A percentile compares a stretch with the other conserved stretches of the same genome.
Evolutionary conservation across 1,140 invertebrate genomes (phyloP).

Genomic region (Ladona fulva): DNA sequence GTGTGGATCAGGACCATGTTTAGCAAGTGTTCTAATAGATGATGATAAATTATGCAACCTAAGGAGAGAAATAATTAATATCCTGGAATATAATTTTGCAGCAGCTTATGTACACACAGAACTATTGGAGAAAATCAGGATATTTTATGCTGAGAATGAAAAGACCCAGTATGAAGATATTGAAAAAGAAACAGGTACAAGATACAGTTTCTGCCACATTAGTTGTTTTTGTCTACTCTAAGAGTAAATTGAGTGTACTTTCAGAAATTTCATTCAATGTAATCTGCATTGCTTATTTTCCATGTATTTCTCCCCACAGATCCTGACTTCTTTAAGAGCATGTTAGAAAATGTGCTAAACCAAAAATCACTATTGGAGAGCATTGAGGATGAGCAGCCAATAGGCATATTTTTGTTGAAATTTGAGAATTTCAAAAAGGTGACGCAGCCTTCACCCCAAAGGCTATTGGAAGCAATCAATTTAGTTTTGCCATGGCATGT

Average conservation of each 20-base stretch:
- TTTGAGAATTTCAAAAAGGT: conserved; percentile 58
- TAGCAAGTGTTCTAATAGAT: conserved; percentile 52
- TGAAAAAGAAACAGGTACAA: conserved; percentile 29
- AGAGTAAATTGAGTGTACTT: background rate
- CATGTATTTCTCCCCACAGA: conserved; percentile 30
- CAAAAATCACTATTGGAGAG: conserved; percentile 50
- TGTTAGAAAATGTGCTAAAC: conserved; percentile 48
- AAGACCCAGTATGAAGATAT: conserved; percentile 45
- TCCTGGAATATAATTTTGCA: conserved; percentile 49
- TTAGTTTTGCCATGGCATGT: conserved; percentile 41
- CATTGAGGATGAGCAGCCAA: conserved; percentile 47
- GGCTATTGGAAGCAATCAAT: conserved; percentile 53
- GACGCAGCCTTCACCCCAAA: conserved; percentile 54
- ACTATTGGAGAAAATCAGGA: conserved; percentile 53
- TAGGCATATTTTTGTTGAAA: conserved; percentile 60
- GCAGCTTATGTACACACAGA: conserved; percentile 50
- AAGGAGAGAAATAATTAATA: conserved; percentile 41
- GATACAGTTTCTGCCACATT: background rate
- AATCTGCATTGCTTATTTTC: background rate
- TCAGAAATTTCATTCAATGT: conserved; percentile 7
- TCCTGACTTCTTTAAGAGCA: conserved; percentile 44
- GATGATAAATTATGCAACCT: conserved; percentile 48
- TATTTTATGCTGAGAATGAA: conserved; percentile 61
- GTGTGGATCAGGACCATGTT: conserved; percentile 51
- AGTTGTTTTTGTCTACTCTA: conserved; percentile 3